phyloP scores from a whole-genome alignment of 2,113 vertebrate species.

The Gasterosteus aculeatus region DNA sequence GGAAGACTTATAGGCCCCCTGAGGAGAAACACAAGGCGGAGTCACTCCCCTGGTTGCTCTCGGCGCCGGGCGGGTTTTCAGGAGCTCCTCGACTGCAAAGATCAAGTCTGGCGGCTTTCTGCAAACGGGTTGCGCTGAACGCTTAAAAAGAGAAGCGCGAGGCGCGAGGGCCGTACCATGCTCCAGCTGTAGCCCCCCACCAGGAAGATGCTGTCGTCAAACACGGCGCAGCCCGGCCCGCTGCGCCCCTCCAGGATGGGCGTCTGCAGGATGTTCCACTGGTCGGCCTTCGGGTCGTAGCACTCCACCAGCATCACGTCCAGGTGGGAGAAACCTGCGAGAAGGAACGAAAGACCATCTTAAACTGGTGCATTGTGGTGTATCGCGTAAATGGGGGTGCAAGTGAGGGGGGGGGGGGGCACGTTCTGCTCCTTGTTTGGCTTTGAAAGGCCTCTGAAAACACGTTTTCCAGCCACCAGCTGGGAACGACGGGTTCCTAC shows the following conservation, averaged over 20 bases:
- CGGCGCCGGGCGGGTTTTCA: slow-evolving; percentile 25
- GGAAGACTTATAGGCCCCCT: slow-evolving; percentile 99
- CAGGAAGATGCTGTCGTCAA: slow-evolving; percentile 96
- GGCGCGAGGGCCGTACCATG: slow-evolving; percentile 83
- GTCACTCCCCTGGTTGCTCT: slow-evolving; percentile 21
- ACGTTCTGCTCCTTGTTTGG: not conserved
- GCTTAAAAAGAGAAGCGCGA: not conserved
- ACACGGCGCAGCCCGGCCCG: slow-evolving; percentile 93
- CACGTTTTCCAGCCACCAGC: not conserved
- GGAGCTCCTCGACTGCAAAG: too few relatives aligned
- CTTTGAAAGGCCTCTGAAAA: not conserved
- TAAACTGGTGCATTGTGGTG: not conserved
- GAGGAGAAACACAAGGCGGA: slow-evolving; percentile 67
- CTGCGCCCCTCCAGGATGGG: slow-evolving; percentile 98
- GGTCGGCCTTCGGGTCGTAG: slow-evolving; percentile 97
- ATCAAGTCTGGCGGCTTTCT: too few relatives aligned
- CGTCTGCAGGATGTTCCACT: slow-evolving; percentile 98
- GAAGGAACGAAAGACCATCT: not conserved
- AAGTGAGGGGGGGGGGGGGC: not conserved
- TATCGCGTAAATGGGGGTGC: not conserved
- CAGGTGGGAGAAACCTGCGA: slow-evolving; percentile 95
- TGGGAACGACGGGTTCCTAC: not conserved
- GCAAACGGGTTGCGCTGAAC: too few relatives aligned
- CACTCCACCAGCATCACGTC: slow-evolving; percentile 99
- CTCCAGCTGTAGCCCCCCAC: slow-evolving; percentile 99